Conservation (phyloP, 2,888 invertebrate genomes). For the Ectemnius cavifrons region DNA sequence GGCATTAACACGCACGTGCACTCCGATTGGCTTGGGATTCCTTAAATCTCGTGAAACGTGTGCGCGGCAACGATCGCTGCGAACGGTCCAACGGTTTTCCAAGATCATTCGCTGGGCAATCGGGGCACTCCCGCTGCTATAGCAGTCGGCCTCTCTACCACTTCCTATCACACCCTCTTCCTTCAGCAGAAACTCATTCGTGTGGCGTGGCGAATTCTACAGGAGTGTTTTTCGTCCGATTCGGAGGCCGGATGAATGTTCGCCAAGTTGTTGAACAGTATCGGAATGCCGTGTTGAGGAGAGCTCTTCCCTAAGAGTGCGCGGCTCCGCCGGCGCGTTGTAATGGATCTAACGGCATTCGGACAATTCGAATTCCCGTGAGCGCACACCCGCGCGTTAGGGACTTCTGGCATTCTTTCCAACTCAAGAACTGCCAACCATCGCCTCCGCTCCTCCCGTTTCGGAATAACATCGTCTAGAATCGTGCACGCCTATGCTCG, state of each 20-base stretch:
- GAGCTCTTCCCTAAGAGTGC: background rate
- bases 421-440: too few species aligned
- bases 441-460: background rate
- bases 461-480: background rate
- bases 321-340: background rate
- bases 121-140: too few species aligned
- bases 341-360: constrained; percentile 7
- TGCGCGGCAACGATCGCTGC: constrained; percentile 1
- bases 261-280: background rate
- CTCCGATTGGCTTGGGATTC: constrained; percentile 25
- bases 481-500: background rate
- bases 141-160: too few species aligned
- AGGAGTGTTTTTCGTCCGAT: too few species aligned
- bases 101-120: too few species aligned
- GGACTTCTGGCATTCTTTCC: constrained; percentile 1
- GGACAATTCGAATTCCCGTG: constrained; percentile 2
- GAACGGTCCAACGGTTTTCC: background rate
- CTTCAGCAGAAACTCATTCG: too few species aligned
- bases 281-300: background rate
- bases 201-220: too few species aligned
- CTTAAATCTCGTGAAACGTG: constrained; percentile 35
- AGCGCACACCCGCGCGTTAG: background rate
- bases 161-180: too few species aligned
- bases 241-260: background rate
- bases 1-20: background rate